Conservation (phyloP, 2,888 invertebrate species). For the Polylopha cassiicola region DNA sequence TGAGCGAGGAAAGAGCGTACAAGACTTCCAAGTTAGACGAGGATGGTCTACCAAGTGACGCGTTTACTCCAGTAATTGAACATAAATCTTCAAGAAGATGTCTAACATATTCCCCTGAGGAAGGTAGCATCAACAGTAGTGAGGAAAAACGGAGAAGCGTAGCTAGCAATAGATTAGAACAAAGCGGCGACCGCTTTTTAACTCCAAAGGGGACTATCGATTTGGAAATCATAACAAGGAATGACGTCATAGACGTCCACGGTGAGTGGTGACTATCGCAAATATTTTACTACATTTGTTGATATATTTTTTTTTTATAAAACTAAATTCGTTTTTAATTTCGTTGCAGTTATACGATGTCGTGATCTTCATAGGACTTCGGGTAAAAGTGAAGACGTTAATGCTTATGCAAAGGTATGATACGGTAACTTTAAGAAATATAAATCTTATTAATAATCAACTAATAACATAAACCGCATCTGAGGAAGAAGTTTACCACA, state of each 20-base stretch:
- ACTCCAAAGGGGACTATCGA: slow-evolving; percentile 78
- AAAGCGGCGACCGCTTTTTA: slow-evolving; percentile 55
- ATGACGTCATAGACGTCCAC: slow-evolving; percentile 81
- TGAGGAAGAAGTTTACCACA: too few species aligned
- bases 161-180: slow-evolving; percentile 63
- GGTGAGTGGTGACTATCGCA: slow-evolving; percentile 80
- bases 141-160: slow-evolving; percentile 75
- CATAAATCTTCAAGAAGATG: slow-evolving; percentile 75
- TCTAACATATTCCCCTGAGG: slow-evolving; percentile 77
- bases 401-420: slow-evolving; percentile 91
- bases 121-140: slow-evolving; percentile 67
- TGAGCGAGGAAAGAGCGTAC: slow-evolving; percentile 65
- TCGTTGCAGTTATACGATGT: slow-evolving; percentile 84
- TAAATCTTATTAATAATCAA: too few species aligned
- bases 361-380: slow-evolving; percentile 82
- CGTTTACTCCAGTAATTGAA: slow-evolving; percentile 65
- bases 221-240: slow-evolving; percentile 76
- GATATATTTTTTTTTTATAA: slow-evolving; percentile 15
- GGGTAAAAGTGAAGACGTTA: slow-evolving; percentile 80
- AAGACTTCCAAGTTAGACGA: slow-evolving; percentile 74
- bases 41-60: slow-evolving; percentile 55
- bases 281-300: slow-evolving; percentile 11
- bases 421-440: too few species aligned
- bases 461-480: too few species aligned
- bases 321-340: slow-evolving; percentile 25